Conservation (phyloP, 2,888 invertebrate genomes). For the Phymatocera aterrima region DNA sequence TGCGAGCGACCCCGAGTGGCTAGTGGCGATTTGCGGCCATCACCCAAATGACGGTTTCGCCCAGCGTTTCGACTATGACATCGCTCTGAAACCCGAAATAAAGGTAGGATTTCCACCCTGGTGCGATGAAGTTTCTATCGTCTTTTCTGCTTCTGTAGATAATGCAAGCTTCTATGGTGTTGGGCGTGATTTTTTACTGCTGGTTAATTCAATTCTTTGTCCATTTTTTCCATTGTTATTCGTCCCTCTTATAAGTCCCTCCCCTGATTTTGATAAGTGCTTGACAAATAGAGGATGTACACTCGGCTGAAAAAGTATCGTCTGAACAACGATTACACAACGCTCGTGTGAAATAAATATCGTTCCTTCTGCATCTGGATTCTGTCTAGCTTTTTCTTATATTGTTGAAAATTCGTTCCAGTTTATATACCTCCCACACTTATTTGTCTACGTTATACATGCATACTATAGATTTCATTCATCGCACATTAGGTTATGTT, state of each 20-base stretch:
- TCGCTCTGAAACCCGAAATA: slow-evolving; percentile 63
- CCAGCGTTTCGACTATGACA: slow-evolving; percentile 62
- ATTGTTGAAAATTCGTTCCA: slow-evolving; percentile 5
- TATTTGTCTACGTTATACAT: slow-evolving; percentile 15
- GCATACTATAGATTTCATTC: background rate
- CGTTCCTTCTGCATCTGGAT: slow-evolving; percentile 24
- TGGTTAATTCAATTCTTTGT: slow-evolving; percentile 46
- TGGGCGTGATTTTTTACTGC: slow-evolving; percentile 58
- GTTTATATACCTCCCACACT: slow-evolving; percentile 5
- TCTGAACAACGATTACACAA: slow-evolving; percentile 38
- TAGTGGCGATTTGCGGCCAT: slow-evolving; percentile 63
- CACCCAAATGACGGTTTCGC: slow-evolving; percentile 60
- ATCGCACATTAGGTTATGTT: slow-evolving; percentile 38
- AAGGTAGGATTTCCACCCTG: slow-evolving; percentile 57
- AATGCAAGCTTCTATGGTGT: slow-evolving; percentile 43
- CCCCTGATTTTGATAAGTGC: slow-evolving; percentile 45
- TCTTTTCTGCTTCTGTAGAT: slow-evolving; percentile 44
- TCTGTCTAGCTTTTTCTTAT: slow-evolving; percentile 9
- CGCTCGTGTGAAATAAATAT: slow-evolving; percentile 36
- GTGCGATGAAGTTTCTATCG: slow-evolving; percentile 43
- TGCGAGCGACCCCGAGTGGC: slow-evolving; percentile 66
- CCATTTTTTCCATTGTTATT: slow-evolving; percentile 43
- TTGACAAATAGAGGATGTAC: slow-evolving; percentile 55
- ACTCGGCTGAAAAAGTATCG: slow-evolving; percentile 45
- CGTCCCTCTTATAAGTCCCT: slow-evolving; percentile 28